phyloP scores from a whole-genome alignment of 2,113 vertebrate species.

The Motacilla tschutschensis region DNA sequence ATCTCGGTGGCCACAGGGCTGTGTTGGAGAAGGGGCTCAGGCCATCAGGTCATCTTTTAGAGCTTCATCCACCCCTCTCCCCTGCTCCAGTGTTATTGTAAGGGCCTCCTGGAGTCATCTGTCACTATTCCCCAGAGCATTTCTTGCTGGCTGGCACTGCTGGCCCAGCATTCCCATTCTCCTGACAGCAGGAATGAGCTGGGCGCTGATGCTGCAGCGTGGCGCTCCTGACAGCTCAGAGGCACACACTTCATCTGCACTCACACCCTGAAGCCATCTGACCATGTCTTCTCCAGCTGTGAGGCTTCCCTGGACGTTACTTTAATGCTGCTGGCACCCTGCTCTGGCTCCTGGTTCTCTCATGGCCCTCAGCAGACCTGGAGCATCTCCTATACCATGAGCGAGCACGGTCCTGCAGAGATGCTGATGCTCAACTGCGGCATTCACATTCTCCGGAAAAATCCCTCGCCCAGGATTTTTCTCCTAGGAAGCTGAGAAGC shows the following conservation, averaged over 20 bases:
- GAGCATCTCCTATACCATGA: background rate
- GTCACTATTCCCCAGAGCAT: background rate
- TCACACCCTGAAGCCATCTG: background rate
- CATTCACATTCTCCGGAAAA: no score
- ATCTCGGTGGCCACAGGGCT: fast-evolving
- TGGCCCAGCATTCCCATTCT: background rate
- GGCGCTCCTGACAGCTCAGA: background rate
- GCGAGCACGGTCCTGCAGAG: background rate
- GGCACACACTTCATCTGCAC: background rate
- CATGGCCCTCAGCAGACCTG: fast-evolving
- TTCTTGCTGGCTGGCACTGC: background rate
- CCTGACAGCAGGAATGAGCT: background rate
- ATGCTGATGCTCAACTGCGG: background rate
- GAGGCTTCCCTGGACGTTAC: fast-evolving
- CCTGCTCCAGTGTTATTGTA: background rate
- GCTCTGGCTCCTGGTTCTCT: background rate
- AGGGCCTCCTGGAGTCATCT: background rate
- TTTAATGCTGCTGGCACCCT: background rate
- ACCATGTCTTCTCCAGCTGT: background rate
- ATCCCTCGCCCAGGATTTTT: no score
- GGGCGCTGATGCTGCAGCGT: background rate
- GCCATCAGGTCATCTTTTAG: background rate
- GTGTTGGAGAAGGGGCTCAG: background rate
- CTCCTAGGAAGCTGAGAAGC: no score
- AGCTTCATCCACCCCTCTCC: background rate